phyloP scores from a whole-genome alignment of 1,140 invertebrate genomes.

The Manduca sexta region DNA sequence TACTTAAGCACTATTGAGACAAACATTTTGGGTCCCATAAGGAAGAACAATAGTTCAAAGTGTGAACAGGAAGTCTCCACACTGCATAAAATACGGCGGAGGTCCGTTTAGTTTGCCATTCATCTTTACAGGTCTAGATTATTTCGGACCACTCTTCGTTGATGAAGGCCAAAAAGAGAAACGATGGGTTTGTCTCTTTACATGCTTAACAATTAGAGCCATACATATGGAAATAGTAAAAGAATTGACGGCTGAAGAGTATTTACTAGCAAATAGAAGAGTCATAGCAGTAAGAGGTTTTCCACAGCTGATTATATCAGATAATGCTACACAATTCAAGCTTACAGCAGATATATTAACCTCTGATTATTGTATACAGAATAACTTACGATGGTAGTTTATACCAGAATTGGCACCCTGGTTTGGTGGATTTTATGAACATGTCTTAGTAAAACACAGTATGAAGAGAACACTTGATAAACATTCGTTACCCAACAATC shows the following conservation, averaged over 20 bases:
- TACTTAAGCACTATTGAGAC: too few species aligned
- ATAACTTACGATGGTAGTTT: conserved; percentile 17
- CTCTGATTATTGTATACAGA: conserved; percentile 9
- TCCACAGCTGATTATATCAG: conserved; percentile 21
- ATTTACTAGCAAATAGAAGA: conserved; percentile 31
- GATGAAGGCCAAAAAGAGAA: conserved; percentile 7
- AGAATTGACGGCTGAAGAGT: conserved; percentile 34
- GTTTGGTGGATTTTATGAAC: conserved; percentile 25
- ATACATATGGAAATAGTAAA: conserved; percentile 45
- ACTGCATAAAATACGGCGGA: conserved; percentile 20
- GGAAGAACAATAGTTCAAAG: too few species aligned
- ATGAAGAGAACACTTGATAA: conserved; percentile 9
- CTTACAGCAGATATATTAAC: conserved; percentile 13
- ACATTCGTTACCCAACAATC: too few species aligned
- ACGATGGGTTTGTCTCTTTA: conserved; percentile 29
- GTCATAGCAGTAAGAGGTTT: conserved; percentile 41
- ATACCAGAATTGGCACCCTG: conserved; percentile 19
- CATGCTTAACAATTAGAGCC: conserved; percentile 25
- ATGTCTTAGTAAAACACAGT: conserved; percentile 10
- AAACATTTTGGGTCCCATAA: too few species aligned
- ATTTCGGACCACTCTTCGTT: conserved; percentile 13
- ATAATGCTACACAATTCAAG: conserved; percentile 25
- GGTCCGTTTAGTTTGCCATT: conserved; percentile 16
- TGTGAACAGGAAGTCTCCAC: too few species aligned
- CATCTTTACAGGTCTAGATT: conserved; percentile 15